A percentile compares a stretch with the other conserved stretches of the same genome.
These are phyloP conservation scores for Poecilobothrus nobilitatus DNA, from an alignment of 2,888 invertebrate genomes.

Conservation along the genomic window DNA sequence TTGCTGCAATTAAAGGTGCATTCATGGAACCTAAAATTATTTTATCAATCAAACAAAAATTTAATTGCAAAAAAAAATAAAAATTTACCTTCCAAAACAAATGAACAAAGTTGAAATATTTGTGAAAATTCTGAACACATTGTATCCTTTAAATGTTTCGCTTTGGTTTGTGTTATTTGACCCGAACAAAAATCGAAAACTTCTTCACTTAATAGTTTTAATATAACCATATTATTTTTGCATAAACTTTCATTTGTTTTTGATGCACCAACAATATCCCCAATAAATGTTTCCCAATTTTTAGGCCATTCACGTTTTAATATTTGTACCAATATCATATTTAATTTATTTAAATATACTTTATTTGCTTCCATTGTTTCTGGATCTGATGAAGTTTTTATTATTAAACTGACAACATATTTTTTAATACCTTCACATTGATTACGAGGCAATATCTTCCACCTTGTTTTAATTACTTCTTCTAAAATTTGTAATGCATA, in stretches of 20 bases:
- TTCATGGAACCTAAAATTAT: constrained; percentile 67
- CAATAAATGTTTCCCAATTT: constrained; percentile 98
- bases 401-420: constrained; percentile 96
- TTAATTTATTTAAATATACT: constrained; percentile 94
- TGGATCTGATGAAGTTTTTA: constrained; percentile 93
- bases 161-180: constrained; percentile 97
- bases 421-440: constrained; percentile 99
- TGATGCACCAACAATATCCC: constrained; percentile 97
- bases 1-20: constrained; percentile 90
- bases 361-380: constrained; percentile 83
- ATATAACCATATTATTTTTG: constrained; percentile 98
- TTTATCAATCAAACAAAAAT: background rate
- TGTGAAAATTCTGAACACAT: constrained; percentile 99
- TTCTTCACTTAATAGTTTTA: constrained; percentile 96
- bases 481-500: constrained; percentile 98
- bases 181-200: constrained; percentile 98
- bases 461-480: constrained; percentile 95
- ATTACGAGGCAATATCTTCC: constrained; percentile 96
- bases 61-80: background rate
- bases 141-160: constrained; percentile 97
- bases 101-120: constrained; percentile 95
- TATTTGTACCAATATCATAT: constrained; percentile 98
- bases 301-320: constrained; percentile 99
- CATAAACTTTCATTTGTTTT: constrained; percentile 98
- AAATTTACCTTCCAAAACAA: constrained; percentile 72